phyloP scores from a whole-genome alignment of 2,113 vertebrate genomes.

The Neotragus moschatus region DNA sequence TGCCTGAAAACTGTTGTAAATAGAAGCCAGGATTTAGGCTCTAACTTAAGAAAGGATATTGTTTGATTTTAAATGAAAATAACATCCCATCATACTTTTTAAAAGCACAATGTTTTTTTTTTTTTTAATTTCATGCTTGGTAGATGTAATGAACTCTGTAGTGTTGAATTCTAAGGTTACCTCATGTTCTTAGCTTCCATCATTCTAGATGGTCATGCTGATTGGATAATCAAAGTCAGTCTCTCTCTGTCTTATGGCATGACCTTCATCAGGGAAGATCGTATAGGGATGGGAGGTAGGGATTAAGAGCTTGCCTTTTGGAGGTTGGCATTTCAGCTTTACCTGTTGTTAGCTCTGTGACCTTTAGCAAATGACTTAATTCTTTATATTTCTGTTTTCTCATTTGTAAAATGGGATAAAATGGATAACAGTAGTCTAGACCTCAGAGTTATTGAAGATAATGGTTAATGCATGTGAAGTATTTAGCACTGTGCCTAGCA shows the following conservation, averaged over 20 bases:
- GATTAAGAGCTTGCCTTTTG: background rate
- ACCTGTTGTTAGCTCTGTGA: background rate
- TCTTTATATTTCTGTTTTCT: background rate
- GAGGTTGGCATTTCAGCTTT: background rate
- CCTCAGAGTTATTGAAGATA: background rate
- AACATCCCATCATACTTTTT: background rate
- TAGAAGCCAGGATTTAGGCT: background rate
- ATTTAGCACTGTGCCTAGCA: background rate
- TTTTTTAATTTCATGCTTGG: background rate
- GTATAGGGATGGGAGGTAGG: background rate
- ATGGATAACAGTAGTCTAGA: background rate
- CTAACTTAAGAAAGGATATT: background rate
- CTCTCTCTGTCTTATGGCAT: background rate
- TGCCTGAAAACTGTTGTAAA: background rate
- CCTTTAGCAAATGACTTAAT: background rate
- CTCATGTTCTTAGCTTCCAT: background rate
- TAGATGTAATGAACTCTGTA: background rate
- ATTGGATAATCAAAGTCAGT: background rate
- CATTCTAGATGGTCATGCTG: background rate
- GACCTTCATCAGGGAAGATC: background rate
- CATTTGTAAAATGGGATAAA: background rate
- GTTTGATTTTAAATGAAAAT: background rate
- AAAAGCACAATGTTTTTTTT: background rate
- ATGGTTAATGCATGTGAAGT: background rate
- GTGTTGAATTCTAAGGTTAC: background rate